Conservation (phyloP, 1,140 invertebrate genomes). For the Drosophila baimaii region DNA sequence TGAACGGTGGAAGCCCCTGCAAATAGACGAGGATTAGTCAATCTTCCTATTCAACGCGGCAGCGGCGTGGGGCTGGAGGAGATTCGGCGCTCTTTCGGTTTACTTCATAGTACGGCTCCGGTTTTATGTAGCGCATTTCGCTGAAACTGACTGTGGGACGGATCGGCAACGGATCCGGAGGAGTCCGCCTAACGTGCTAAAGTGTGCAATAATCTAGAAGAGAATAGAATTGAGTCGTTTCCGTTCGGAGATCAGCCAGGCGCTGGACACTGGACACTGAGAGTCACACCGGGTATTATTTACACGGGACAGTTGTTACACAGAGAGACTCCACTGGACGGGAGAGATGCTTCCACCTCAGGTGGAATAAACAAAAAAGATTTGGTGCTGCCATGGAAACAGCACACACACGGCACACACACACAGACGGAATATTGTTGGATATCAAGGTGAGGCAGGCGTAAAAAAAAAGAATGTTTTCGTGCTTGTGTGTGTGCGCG, state of each 20-base stretch:
- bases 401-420: slow-evolving; percentile 16
- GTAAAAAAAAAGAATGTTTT: slow-evolving; percentile 70
- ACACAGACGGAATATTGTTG: slow-evolving; percentile 31
- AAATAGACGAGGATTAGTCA: slow-evolving; percentile 34
- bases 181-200: slow-evolving; percentile 54
- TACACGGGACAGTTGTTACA: slow-evolving; percentile 33
- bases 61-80: slow-evolving; percentile 1
- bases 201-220: slow-evolving; percentile 70
- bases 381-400: slow-evolving; percentile 36
- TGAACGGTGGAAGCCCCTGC: slow-evolving; percentile 83
- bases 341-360: slow-evolving; percentile 1
- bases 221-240: slow-evolving; percentile 65
- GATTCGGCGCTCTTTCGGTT: slow-evolving; percentile 21
- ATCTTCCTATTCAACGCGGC: background rate
- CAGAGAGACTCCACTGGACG: background rate
- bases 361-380: slow-evolving; percentile 46
- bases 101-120: slow-evolving; percentile 84
- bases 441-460: slow-evolving; percentile 74
- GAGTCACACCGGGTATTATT: slow-evolving; percentile 16
- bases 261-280: slow-evolving; percentile 29
- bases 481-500: slow-evolving; percentile 23
- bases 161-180: slow-evolving; percentile 58
- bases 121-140: slow-evolving; percentile 82
- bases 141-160: slow-evolving; percentile 49
- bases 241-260: slow-evolving; percentile 20